Conservation (phyloP, 2,888 invertebrate species). For the Lasioglossum oenotherae region DNA sequence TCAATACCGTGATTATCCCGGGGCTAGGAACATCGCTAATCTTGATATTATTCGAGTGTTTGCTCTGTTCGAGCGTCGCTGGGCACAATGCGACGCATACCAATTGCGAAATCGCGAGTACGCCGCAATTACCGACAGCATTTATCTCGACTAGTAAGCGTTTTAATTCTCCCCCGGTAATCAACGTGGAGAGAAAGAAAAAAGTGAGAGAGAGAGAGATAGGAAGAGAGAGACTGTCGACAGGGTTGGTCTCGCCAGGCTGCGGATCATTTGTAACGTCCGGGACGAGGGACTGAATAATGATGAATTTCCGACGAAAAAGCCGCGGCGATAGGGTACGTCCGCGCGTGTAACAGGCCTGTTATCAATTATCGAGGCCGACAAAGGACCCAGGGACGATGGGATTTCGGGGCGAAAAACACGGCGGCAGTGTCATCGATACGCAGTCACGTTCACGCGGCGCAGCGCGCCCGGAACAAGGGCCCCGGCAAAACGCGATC, state of each 20-base stretch:
- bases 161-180: neutral
- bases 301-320: neutral
- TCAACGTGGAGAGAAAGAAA: neutral
- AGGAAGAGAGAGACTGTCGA: neutral
- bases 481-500: constrained; percentile 71
- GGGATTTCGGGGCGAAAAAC: constrained; percentile 29
- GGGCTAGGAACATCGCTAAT: constrained; percentile 22
- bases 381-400: neutral
- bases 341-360: constrained; percentile 19
- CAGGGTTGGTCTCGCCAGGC: neutral
- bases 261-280: constrained; percentile 8
- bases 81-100: neutral
- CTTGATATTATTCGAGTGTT: constrained; percentile 14
- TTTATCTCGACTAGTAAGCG: neutral
- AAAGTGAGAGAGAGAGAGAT: neutral
- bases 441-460: constrained; percentile 48
- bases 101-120: neutral
- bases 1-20: constrained; percentile 33
- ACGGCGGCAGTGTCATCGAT: constrained; percentile 32
- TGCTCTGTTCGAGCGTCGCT: constrained; percentile 2
- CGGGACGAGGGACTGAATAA: neutral
- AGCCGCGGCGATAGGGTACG: neutral
- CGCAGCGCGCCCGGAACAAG: constrained; percentile 43
- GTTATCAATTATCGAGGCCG: constrained; percentile 32
- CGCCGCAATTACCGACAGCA: neutral